Conservation (phyloP, 2,888 invertebrate species). For the Stratiomys singularior region DNA sequence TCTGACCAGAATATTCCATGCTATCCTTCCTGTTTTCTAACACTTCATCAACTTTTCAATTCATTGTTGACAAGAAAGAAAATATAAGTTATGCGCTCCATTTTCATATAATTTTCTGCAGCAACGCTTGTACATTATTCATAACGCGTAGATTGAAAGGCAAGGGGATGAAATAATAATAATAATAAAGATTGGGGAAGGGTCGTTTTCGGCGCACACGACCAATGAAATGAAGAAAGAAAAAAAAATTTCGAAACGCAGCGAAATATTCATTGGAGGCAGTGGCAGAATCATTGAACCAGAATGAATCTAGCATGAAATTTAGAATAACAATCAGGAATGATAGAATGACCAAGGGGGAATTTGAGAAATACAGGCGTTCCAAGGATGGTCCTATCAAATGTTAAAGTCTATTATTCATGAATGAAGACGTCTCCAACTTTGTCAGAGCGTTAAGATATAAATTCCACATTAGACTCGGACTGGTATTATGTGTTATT, state of each 20-base stretch:
- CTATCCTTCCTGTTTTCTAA: background rate
- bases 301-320: slow-evolving; percentile 24
- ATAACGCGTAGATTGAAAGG: background rate
- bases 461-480: slow-evolving; percentile 14
- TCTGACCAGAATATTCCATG: too few relatives aligned
- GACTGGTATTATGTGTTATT: background rate
- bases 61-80: slow-evolving; percentile 14
- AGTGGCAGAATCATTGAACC: slow-evolving; percentile 2
- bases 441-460: background rate
- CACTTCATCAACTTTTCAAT: slow-evolving; percentile 10
- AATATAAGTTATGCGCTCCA: slow-evolving; percentile 23
- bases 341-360: background rate
- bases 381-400: too few relatives aligned
- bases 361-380: too few relatives aligned
- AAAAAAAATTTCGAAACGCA: too few relatives aligned
- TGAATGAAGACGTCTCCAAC: slow-evolving; percentile 12
- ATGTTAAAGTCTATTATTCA: too few relatives aligned
- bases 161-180: slow-evolving; percentile 4
- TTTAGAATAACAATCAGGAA: slow-evolving; percentile 12
- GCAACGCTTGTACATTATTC: background rate
- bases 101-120: slow-evolving; percentile 26
- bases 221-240: too few relatives aligned
- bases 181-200: background rate
- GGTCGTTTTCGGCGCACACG: too few relatives aligned
- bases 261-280: slow-evolving; percentile 11